Evolutionary conservation across 2,113 vertebrate species (phyloP).

Genomic region (Stegastes partitus): DNA sequence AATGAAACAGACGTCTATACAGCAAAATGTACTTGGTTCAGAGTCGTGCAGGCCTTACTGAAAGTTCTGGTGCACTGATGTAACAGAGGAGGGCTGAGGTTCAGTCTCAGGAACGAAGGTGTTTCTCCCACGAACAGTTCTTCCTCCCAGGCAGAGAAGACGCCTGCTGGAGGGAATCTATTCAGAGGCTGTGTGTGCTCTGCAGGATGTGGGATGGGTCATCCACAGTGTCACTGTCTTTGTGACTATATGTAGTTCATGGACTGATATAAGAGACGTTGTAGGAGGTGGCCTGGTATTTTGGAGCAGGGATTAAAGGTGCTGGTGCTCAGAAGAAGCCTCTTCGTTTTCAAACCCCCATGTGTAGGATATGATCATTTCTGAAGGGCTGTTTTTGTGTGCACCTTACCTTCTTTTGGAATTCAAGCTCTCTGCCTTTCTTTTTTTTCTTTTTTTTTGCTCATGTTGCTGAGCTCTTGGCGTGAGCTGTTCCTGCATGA

Average conservation of each 20-base stretch:
- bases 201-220: constrained; percentile 55
- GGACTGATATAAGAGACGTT: constrained; percentile 48
- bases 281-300: constrained; percentile 49
- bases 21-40: neutral
- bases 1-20: neutral
- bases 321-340: constrained; percentile 7
- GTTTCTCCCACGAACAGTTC: constrained; percentile 14
- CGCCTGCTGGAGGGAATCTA: constrained; percentile 12
- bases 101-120: neutral
- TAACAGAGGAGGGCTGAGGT: constrained; percentile 4
- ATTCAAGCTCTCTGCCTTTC: neutral
- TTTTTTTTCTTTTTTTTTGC: neutral
- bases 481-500: neutral
- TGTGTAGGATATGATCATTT: constrained; percentile 39
- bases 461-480: neutral
- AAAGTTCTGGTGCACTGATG: neutral
- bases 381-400: neutral
- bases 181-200: constrained; percentile 12
- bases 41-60: neutral
- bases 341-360: constrained; percentile 28
- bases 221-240: constrained; percentile 6
- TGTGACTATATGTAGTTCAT: constrained; percentile 31
- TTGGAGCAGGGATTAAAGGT: constrained; percentile 20
- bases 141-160: constrained; percentile 5
- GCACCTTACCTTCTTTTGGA: neutral